Conservation (phyloP, 2,888 invertebrate genomes). For the Clanis bilineata region DNA sequence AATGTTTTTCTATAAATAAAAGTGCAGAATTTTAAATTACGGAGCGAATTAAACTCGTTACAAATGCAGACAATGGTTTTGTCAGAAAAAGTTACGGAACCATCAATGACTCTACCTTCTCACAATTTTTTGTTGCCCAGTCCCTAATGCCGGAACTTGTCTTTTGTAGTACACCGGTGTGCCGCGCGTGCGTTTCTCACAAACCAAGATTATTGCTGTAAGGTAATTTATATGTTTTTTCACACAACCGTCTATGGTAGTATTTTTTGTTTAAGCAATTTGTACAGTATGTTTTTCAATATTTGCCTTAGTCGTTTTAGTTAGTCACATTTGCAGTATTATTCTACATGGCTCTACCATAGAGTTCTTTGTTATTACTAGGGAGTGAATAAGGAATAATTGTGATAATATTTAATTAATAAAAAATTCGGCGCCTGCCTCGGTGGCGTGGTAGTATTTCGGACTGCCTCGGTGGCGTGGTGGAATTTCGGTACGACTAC, state of each 20-base stretch:
- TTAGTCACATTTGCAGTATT: background rate
- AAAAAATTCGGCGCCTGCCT: no score
- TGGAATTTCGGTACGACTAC: no score
- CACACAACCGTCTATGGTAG: background rate
- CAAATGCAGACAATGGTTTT: background rate
- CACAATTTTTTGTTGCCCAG: conserved; percentile 14
- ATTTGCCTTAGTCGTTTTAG: background rate
- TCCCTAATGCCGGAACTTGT: conserved; percentile 41
- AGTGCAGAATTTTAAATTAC: background rate
- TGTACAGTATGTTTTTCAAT: background rate
- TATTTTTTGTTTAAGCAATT: background rate
- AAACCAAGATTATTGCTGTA: conserved; percentile 4
- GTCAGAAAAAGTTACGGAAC: background rate
- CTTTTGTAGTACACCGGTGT: conserved; percentile 37
- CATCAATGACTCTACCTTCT: background rate
- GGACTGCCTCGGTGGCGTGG: no score
- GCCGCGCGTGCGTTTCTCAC: conserved; percentile 45
- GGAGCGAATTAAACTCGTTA: background rate
- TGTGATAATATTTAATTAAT: no score
- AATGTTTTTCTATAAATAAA: no score
- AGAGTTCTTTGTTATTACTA: no score
- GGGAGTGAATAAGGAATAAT: no score
- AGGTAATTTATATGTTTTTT: conserved; percentile 5
- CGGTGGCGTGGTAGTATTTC: no score
- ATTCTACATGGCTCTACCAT: no score